phyloP scores from a whole-genome alignment of 1,140 invertebrate species.

The Ceratoteleas bidentatus region DNA sequence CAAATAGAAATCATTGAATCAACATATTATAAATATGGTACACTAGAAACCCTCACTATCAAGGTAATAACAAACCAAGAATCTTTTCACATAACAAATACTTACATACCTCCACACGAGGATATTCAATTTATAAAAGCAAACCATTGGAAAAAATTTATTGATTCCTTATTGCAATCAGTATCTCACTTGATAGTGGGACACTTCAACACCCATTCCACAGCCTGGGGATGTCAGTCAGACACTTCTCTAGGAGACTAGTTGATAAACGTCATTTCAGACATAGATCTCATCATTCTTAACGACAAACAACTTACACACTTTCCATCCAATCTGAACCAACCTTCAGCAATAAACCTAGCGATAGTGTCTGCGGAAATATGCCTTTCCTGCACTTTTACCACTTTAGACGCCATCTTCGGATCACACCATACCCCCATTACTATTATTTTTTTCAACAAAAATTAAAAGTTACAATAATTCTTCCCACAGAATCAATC shows the following conservation, averaged over 20 bases:
- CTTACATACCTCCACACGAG: too few relatives aligned
- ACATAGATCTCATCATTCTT: slow-evolving; percentile 5
- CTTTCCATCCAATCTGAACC: slow-evolving; percentile 2
- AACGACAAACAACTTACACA: slow-evolving; percentile 6
- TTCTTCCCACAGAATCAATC: slow-evolving; percentile 3
- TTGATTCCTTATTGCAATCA: not conserved
- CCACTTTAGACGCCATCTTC: not conserved
- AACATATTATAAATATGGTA: too few relatives aligned
- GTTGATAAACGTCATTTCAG: not conserved
- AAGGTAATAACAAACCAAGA: too few relatives aligned
- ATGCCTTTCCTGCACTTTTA: not conserved
- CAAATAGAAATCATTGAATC: too few relatives aligned
- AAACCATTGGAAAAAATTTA: too few relatives aligned
- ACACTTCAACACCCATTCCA: slow-evolving; percentile 8
- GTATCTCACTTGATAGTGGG: too few relatives aligned
- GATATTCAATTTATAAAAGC: too few relatives aligned
- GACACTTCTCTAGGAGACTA: not conserved
- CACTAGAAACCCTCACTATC: too few relatives aligned
- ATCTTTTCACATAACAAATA: too few relatives aligned
- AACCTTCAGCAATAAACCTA: slow-evolving; percentile 15
- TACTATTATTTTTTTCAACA: not conserved
- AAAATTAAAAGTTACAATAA: not conserved
- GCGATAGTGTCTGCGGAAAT: not conserved
- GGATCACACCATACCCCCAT: slow-evolving; percentile 21
- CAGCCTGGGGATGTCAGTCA: not conserved